These are phyloP conservation scores for Chromobotia macracanthus DNA, from an alignment of 2,797 vertebrate species.

Conservation along the genomic window DNA sequence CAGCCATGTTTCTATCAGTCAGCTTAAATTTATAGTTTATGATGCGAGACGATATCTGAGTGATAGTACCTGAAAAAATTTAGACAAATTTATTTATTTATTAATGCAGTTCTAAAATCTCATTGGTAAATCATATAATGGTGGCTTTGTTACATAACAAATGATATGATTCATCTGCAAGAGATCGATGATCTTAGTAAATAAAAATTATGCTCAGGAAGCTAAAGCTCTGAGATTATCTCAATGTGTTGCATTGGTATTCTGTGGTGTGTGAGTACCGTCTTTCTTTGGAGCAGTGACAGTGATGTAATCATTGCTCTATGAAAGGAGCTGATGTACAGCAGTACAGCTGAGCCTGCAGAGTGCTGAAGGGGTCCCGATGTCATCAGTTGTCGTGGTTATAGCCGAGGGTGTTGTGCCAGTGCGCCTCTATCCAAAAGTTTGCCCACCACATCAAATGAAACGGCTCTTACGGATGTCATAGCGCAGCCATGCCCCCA, in stretches of 20 bases:
- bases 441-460: constrained; percentile 89
- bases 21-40: constrained; percentile 87
- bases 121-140: too few species aligned
- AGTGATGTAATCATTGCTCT: constrained; percentile 91
- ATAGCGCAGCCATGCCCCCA: constrained; percentile 91
- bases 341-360: constrained; percentile 84
- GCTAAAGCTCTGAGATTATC: background rate
- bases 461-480: constrained; percentile 87
- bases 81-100: too few species aligned
- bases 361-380: constrained; percentile 96
- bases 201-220: background rate
- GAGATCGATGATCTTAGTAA: too few species aligned
- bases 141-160: too few species aligned
- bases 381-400: constrained; percentile 93
- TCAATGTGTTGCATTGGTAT: background rate
- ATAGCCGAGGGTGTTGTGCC: constrained; percentile 86
- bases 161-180: too few species aligned
- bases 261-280: constrained; percentile 70
- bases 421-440: constrained; percentile 87
- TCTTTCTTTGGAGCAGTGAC: constrained; percentile 90
- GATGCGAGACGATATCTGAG: constrained; percentile 90
- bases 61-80: constrained; percentile 87
- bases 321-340: constrained; percentile 96
- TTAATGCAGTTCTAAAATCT: too few species aligned
- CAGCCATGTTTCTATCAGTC: constrained; percentile 87